Evolutionary conservation across 2,797 vertebrate genomes (phyloP).

Genomic region (Tragopan temminckii): DNA sequence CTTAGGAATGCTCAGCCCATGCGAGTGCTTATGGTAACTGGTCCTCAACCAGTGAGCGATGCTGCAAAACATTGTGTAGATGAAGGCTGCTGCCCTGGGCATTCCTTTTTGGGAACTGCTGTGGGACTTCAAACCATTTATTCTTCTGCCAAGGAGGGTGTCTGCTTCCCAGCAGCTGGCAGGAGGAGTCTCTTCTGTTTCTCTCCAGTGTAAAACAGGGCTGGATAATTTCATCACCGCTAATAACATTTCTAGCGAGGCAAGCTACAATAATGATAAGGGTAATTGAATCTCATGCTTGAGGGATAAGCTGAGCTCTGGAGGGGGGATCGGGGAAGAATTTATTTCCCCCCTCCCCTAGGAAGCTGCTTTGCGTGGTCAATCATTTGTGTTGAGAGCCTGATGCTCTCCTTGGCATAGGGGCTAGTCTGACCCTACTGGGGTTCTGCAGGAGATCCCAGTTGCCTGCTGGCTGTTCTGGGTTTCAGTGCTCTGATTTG

Average conservation of each 20-base stretch:
- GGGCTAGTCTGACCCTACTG: not conserved
- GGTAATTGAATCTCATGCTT: constrained; percentile 73
- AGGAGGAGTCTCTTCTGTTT: not conserved
- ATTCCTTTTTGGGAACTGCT: not conserved
- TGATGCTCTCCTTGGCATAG: not conserved
- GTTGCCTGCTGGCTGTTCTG: not conserved
- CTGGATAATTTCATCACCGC: constrained; percentile 61
- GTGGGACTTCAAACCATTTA: not conserved
- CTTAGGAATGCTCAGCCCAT: fast-evolving
- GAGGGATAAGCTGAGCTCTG: constrained; percentile 59
- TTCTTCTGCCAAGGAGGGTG: not conserved
- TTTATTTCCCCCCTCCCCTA: constrained; percentile 26
- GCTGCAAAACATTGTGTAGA: fast-evolving
- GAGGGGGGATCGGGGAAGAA: constrained; percentile 28
- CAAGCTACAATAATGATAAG: constrained; percentile 65
- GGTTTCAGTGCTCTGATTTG: fast-evolving
- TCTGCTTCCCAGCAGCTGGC: not conserved
- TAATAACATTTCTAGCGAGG: constrained; percentile 63
- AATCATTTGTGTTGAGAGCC: not conserved
- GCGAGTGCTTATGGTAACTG: not conserved
- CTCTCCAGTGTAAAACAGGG: not conserved
- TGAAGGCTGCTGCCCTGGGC: not conserved
- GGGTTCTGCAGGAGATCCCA: not conserved
- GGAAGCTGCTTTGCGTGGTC: constrained; percentile 10
- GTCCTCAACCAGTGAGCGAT: not conserved